Base-by-base conservation (phyloP, 2,888 invertebrate species). In the Melangyna quadrimaculata region DNA sequence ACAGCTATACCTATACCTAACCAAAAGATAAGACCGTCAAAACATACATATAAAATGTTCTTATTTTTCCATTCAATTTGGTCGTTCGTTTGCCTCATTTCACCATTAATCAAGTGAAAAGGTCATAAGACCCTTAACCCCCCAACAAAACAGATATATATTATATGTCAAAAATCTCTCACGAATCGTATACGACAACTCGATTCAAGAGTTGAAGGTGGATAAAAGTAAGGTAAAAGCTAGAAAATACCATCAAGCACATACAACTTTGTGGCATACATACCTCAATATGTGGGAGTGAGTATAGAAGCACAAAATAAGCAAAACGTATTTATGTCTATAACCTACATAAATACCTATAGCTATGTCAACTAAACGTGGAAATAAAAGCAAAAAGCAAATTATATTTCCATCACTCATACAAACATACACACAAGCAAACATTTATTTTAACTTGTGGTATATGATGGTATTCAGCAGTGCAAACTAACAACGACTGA, bases 101-200 rank as follows among this genome's bases (percentile, higher is more conserved):
- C 53, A 6, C 71, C 75, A 84, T 80, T 80, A 75, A 80, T 84
- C 80, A 84, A 61, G 45, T 67, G 63, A 80, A 78, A 75, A 84
- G 80, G 84, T 84, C 84, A 84, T 70, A 65, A 57, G 71, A 67
- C 45, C 43, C 43, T 27, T 43, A 10, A 43, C 61, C 27, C 8
- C 45, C 32, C 32, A 8, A 22, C 32, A 45, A 45, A 61, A 43
- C 43, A 32, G 29, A 17, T 45, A 32, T 6, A 27, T 27, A 27
- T 27, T 6, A 24, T 48, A 48, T 45, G 65, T 65, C 48, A 48
- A 45, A n/a, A 65, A 48, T 32, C 65, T 65, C 48, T 48, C 32
- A 71, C 65, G 53, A 69, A 19, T 35, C 45, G 57, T 48, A n/a
- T n/a, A 65, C 48, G 45, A 45, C 45, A 45, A 19, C 22, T n/a